Evolutionary conservation across 1,140 invertebrate genomes (phyloP), one percentile per base, ranked within the genome.

Genomic region (Eumaeus atala): DNA sequence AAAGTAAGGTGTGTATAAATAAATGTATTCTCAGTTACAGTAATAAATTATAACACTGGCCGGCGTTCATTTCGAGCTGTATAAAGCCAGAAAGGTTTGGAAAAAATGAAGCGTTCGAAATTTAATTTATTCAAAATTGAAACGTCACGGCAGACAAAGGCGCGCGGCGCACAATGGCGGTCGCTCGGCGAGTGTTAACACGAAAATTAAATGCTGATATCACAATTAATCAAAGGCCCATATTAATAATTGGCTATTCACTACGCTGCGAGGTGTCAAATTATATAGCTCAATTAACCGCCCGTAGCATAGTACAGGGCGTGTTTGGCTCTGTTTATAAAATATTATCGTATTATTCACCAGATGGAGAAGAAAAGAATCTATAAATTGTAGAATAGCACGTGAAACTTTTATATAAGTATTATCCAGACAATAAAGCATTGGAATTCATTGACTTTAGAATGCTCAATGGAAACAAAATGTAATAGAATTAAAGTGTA

Each of bases 121-220:
- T 86, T 84, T 86, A 86, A 86, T 86, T 86, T 86, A 84, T 86
- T 83, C 83, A 82, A 84, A 84, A 86, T 86, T 86, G 83, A 86
- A 83, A 86, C 83, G 83, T 86, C 83, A 86, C 75, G 79, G 51
- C 51, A 40, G 38, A 54, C 51, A 54, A 54, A 54, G 51, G 51
- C 38, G 42, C 48, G 48, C 51, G 51, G 38, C 51, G 17, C 21
- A 53, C 51, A 52, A 52, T 52, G 51, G 38, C 37, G 28, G 51
- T 28, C 48, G 48, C 48, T 50, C 51, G 51, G 37, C 51, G 37
- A 40, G 51, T 53, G 51, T 86, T 84, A 86, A 86, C 80, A 84
- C 77, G 83, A 81, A 86, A 86, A 86, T 86, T 48, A 52, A 40
- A 51, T 57, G 40, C 50, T 57, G 40, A 48, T 52, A 36, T 51